phyloP scores from a whole-genome alignment of 2,888 invertebrate species.

The Drosophila macrospina region DNA sequence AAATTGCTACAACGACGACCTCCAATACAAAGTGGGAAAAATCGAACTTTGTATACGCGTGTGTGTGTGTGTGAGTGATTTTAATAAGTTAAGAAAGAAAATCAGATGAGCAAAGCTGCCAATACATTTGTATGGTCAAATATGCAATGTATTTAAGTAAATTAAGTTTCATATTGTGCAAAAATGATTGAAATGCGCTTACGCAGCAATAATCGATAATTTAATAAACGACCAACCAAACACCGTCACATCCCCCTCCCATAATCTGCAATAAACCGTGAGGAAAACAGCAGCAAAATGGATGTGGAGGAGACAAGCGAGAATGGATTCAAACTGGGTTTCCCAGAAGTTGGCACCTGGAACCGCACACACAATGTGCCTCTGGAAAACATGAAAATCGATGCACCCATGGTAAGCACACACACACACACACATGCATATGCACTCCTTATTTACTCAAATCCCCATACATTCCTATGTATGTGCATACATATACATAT shows the following conservation, averaged over 20 bases:
- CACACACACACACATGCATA: slow-evolving; percentile 11
- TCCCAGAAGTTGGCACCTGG: slow-evolving; percentile 86
- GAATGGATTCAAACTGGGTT: slow-evolving; percentile 75
- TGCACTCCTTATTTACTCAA: neutral
- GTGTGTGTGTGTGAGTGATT: slow-evolving; percentile 41
- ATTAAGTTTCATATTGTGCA: slow-evolving; percentile 37
- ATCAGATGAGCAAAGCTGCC: slow-evolving; percentile 50
- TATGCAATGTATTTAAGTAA: slow-evolving; percentile 34
- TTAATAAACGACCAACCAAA: slow-evolving; percentile 41
- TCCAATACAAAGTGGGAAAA: slow-evolving; percentile 77
- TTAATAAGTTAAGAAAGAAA: slow-evolving; percentile 55
- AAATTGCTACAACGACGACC: slow-evolving; percentile 68
- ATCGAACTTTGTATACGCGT: slow-evolving; percentile 68
- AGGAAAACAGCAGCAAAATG: slow-evolving; percentile 48
- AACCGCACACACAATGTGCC: slow-evolving; percentile 88
- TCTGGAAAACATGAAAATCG: slow-evolving; percentile 90
- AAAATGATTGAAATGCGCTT: slow-evolving; percentile 44
- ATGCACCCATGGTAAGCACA: slow-evolving; percentile 89
- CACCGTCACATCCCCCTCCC: neutral
- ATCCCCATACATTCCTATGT: neutral
- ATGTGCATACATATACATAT: too few species aligned
- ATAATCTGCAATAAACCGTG: neutral
- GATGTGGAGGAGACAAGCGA: slow-evolving; percentile 76
- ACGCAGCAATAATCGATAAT: slow-evolving; percentile 41
- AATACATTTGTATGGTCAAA: slow-evolving; percentile 21